phyloP scores from a whole-genome alignment of 2,113 vertebrate genomes.

The Epinephelus fuscoguttatus region DNA sequence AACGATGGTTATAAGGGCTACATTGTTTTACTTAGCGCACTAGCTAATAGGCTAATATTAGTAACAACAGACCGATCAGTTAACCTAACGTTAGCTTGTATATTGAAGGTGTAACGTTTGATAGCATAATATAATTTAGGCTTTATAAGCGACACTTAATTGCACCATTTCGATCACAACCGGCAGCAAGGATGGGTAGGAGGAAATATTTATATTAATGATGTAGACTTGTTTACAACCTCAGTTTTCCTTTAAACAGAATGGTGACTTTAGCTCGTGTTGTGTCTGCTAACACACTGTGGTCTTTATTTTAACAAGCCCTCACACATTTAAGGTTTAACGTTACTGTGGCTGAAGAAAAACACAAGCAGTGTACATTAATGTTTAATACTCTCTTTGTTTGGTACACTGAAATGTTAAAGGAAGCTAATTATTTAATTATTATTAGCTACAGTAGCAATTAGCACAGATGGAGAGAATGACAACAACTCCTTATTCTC shows the following conservation, averaged over 20 bases:
- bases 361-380: no score
- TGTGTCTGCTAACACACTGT: not conserved
- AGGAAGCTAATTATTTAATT: not conserved
- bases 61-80: constrained; percentile 12
- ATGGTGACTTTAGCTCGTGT: not conserved
- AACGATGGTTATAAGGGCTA: not conserved
- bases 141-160: not conserved
- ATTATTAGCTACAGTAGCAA: not conserved
- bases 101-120: not conserved
- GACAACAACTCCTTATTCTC: not conserved
- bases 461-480: not conserved
- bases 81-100: not conserved
- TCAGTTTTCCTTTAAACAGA: not conserved
- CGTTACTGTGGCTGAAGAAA: not conserved
- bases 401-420: not conserved
- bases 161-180: no score
- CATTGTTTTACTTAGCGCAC: not conserved
- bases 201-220: not conserved
- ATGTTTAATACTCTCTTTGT: not conserved
- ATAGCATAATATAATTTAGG: not conserved
- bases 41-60: constrained; percentile 26
- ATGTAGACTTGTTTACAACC: not conserved
- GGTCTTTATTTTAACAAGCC: not conserved
- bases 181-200: not conserved
- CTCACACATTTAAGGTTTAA: not conserved